Evolutionary conservation across 2,888 invertebrate genomes (phyloP).

Genomic region (Phorcus lineatus): DNA sequence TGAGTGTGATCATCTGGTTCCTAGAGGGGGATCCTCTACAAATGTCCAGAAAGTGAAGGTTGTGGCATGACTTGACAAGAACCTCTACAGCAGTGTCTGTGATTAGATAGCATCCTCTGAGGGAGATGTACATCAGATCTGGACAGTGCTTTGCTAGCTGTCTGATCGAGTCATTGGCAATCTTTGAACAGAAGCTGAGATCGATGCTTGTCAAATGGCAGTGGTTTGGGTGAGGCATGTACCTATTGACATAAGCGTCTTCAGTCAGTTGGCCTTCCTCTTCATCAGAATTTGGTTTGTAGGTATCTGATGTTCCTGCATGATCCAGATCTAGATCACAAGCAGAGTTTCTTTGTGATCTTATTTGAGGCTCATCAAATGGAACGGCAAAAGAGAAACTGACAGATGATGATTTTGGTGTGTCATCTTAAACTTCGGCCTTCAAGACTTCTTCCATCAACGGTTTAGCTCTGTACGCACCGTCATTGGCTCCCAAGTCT

Average conservation of each 20-base stretch:
- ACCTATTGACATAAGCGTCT: background rate
- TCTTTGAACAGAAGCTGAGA: constrained; percentile 51
- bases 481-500: background rate
- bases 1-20: constrained; percentile 20
- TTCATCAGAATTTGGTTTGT: background rate
- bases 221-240: constrained; percentile 27
- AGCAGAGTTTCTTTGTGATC: background rate
- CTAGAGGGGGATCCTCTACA: constrained; percentile 46
- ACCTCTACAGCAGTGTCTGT: constrained; percentile 48
- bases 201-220: constrained; percentile 45
- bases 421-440: too few species aligned
- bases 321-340: background rate
- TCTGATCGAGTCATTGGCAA: constrained; percentile 44
- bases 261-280: background rate
- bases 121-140: constrained; percentile 41
- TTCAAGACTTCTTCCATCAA: too few species aligned
- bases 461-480: background rate
- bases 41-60: constrained; percentile 43
- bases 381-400: background rate
- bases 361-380: background rate
- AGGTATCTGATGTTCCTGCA: background rate
- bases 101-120: constrained; percentile 50
- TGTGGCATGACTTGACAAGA: constrained; percentile 42
- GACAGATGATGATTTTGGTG: background rate
- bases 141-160: constrained; percentile 49